Conservation (phyloP, 2,888 invertebrate genomes). For the Ectemnius continuus region DNA sequence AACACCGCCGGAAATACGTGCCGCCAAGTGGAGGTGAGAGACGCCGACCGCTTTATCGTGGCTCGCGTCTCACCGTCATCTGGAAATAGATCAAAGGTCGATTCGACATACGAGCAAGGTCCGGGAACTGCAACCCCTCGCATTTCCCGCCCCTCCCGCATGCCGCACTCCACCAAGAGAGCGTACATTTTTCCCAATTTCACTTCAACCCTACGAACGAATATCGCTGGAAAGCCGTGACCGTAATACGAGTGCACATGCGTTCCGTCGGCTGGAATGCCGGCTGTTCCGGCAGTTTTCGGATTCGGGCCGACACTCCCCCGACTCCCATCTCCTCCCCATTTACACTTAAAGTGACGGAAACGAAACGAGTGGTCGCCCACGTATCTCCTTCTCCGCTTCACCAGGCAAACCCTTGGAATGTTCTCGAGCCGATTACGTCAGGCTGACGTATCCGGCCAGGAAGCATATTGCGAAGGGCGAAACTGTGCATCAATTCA, state of each 20-base stretch:
- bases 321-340: conserved; percentile 15
- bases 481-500: conserved; percentile 47
- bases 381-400: conserved; percentile 24
- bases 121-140: conserved; percentile 2
- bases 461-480: conserved; percentile 24
- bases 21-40: conserved; percentile 47
- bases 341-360: conserved; percentile 42
- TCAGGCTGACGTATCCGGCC: conserved; percentile 42
- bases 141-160: not conserved
- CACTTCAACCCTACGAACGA: no score
- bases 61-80: conserved; percentile 32
- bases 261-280: not conserved
- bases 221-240: not conserved
- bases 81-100: conserved; percentile 64
- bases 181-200: no score
- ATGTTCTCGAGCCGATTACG: conserved; percentile 50
- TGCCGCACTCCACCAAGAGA: no score
- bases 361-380: conserved; percentile 36
- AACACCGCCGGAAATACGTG: conserved; percentile 66
- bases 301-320: not conserved
- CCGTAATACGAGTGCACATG: not conserved
- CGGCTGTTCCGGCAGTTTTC: no score
- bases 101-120: conserved; percentile 46
- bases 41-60: conserved; percentile 49
- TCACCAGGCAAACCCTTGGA: conserved; percentile 37